phyloP scores from a whole-genome alignment of 2,888 invertebrate genomes.

The Limenitis camilla region DNA sequence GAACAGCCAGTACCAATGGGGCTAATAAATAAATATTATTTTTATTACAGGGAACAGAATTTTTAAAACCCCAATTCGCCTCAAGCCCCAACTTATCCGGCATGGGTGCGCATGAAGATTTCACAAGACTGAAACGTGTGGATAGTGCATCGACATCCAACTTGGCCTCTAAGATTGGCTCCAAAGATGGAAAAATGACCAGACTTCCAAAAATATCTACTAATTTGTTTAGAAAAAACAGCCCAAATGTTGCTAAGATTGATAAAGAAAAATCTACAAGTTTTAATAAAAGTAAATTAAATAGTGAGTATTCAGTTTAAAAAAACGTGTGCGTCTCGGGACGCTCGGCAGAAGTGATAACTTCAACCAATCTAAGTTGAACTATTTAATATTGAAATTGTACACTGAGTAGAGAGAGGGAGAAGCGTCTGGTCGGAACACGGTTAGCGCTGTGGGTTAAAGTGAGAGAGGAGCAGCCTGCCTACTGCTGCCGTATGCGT shows the following conservation, averaged over 20 bases:
- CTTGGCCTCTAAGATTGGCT: conserved; percentile 31
- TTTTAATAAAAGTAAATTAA: conserved; percentile 40
- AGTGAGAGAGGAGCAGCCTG: too few species aligned
- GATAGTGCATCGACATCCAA: conserved; percentile 58
- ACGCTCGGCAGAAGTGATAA: too few species aligned
- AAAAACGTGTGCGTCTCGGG: too few species aligned
- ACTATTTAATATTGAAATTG: too few species aligned
- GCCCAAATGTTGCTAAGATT: conserved; percentile 25
- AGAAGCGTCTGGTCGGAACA: too few species aligned
- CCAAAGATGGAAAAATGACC: conserved; percentile 40
- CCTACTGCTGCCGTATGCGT: too few species aligned
- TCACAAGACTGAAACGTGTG: conserved; percentile 37
- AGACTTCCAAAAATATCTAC: conserved; percentile 52
- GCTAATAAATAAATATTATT: too few species aligned
- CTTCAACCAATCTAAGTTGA: too few species aligned
- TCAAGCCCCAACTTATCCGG: conserved; percentile 60
- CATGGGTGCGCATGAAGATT: conserved; percentile 37
- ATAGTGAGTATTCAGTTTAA: too few species aligned
- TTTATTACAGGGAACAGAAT: conserved; percentile 44
- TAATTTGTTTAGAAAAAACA: conserved; percentile 47
- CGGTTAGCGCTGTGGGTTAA: too few species aligned
- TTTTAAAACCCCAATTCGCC: conserved; percentile 50
- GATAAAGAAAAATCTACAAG: conserved; percentile 35
- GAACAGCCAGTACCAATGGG: too few species aligned
- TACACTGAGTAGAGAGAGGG: too few species aligned